Evolutionary conservation across 2,797 vertebrate genomes (phyloP).

Genomic region (Agapornis canus): DNA sequence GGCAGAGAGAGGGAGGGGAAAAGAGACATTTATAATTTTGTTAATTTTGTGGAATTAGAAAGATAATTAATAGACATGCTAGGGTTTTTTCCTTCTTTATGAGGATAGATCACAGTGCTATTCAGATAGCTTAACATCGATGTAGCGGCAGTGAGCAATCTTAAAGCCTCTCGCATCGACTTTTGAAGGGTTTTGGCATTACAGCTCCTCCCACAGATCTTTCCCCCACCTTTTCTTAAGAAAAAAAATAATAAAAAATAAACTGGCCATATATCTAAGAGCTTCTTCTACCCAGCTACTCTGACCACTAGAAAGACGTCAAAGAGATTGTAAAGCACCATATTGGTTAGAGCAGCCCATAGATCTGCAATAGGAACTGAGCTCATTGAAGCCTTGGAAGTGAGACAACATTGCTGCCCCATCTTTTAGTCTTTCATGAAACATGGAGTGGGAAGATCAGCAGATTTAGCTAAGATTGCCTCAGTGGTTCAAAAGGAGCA

Average conservation of each 20-base stretch:
- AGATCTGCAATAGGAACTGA: neutral
- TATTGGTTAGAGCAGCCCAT: neutral
- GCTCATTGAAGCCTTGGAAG: neutral
- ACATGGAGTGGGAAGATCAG: neutral
- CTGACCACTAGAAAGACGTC: neutral
- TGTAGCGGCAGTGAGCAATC: neutral
- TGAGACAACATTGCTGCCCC: neutral
- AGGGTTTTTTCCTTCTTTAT: neutral
- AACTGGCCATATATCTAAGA: neutral
- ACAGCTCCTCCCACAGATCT: neutral
- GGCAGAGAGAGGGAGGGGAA: fast-evolving
- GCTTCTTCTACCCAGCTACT: neutral
- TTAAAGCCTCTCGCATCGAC: neutral
- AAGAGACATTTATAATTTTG: neutral
- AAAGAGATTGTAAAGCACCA: neutral
- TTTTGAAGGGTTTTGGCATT: neutral
- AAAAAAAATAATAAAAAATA: neutral
- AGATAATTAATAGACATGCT: neutral
- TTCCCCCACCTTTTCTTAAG: neutral
- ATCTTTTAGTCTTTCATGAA: neutral
- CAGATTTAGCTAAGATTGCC: neutral
- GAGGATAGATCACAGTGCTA: neutral
- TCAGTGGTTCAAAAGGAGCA: neutral
- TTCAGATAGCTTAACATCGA: neutral
- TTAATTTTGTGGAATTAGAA: neutral